These are phyloP conservation scores for Gorsachius goisagi DNA, from an alignment of 2,113 vertebrate genomes.

Conservation along the genomic window DNA sequence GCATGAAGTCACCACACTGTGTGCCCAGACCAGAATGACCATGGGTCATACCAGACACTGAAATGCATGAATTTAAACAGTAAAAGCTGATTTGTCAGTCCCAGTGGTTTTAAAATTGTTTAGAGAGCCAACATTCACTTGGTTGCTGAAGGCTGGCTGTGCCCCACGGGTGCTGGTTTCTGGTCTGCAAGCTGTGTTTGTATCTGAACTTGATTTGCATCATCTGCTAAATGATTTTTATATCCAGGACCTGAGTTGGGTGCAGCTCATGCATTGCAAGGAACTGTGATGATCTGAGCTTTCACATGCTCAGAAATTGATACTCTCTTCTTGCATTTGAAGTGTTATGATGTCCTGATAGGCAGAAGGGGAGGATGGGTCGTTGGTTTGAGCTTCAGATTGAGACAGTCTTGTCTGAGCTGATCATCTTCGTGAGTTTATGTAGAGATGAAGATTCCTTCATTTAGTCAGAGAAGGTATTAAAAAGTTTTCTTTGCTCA, in stretches of 20 bases:
- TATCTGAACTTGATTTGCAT: neutral
- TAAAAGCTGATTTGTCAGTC: neutral
- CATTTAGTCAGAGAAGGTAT: neutral
- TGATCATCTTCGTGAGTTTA: neutral
- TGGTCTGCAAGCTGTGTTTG: neutral
- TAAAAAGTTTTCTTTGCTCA: neutral
- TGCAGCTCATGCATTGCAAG: neutral
- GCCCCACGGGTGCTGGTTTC: neutral
- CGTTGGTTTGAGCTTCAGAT: neutral
- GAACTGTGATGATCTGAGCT: neutral
- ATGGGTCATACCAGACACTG: rapidly evolving
- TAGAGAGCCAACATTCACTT: neutral
- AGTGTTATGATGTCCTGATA: neutral
- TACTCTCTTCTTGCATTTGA: neutral
- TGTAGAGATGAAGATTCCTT: neutral
- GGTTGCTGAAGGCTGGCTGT: neutral
- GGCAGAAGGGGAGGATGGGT: neutral
- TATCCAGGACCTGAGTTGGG: neutral
- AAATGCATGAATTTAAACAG: neutral
- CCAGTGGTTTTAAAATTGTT: neutral
- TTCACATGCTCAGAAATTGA: neutral
- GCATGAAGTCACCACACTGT: neutral
- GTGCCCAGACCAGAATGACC: neutral
- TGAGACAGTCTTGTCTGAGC: neutral
- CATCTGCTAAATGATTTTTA: neutral